Evolutionary conservation across 92 coral and sea anemone genomes (phyloP).

Genomic region (Paragorgia papillata): DNA sequence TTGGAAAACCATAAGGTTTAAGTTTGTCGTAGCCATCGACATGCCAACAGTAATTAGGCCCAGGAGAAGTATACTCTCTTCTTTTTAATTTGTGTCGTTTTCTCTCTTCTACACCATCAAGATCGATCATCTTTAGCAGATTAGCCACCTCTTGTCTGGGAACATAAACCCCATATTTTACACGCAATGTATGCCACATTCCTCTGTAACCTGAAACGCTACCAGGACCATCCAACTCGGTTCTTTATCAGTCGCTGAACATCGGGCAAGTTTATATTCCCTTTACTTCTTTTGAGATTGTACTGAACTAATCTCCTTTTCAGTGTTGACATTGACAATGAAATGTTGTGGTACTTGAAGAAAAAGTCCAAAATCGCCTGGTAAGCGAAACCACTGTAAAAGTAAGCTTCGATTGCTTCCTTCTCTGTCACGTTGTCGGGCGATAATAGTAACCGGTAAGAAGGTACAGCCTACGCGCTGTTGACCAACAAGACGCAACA

Average conservation of each 20-base stretch:
- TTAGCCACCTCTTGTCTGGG: constrained; percentile 48
- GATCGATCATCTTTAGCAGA: constrained; percentile 46
- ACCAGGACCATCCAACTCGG: constrained; percentile 50
- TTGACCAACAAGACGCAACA: too few species aligned
- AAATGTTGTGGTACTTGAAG: constrained; percentile 8
- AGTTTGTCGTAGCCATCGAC: constrained; percentile 31
- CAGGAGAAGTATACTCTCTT: constrained; percentile 43
- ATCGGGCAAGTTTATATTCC: constrained; percentile 27
- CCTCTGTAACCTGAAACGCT: constrained; percentile 55
- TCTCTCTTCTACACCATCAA: constrained; percentile 50
- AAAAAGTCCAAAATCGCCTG: background rate
- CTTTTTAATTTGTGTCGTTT: constrained; percentile 53
- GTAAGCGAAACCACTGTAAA: constrained; percentile 34
- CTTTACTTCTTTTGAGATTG: constrained; percentile 33
- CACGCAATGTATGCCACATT: constrained; percentile 54
- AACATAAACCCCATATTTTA: constrained; percentile 51
- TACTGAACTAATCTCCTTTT: constrained; percentile 19
- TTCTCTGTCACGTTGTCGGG: too few species aligned
- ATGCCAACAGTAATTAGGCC: constrained; percentile 44
- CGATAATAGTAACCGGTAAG: too few species aligned
- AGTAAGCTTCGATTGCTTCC: constrained; percentile 31
- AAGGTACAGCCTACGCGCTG: too few species aligned
- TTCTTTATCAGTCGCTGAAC: constrained; percentile 34
- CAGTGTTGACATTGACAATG: constrained; percentile 7
- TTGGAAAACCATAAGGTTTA: constrained; percentile 41